These are phyloP conservation scores for Barnardius zonarius DNA, from an alignment of 2,113 vertebrate genomes.

Conservation along the genomic window DNA sequence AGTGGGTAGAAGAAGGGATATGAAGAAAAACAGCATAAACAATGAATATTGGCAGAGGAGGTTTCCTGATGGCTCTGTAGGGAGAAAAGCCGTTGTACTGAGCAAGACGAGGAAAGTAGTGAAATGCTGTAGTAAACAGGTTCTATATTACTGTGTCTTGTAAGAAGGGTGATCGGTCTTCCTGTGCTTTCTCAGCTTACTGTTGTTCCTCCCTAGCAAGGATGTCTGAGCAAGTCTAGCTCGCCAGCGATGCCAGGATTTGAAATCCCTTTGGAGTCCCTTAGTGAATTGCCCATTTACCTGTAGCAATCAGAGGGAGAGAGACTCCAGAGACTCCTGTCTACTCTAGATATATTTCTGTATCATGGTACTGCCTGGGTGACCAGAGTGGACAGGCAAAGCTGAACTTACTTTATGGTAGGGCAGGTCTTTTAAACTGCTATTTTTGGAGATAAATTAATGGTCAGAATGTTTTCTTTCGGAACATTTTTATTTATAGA, in stretches of 20 bases:
- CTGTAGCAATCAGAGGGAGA: background rate
- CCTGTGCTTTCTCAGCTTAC: background rate
- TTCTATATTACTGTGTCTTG: background rate
- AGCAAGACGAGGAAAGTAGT: background rate
- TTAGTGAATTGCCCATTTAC: background rate
- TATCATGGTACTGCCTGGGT: background rate
- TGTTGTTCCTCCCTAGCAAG: background rate
- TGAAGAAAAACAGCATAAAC: background rate
- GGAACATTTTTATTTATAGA: constrained; percentile 83
- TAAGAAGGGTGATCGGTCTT: background rate
- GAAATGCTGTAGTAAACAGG: background rate
- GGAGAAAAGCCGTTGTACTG: background rate
- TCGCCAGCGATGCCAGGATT: background rate
- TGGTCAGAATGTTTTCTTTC: constrained; percentile 62
- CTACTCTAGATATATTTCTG: background rate
- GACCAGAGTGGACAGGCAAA: background rate
- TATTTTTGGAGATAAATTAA: constrained; percentile 58
- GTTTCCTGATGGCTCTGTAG: background rate
- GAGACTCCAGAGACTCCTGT: background rate
- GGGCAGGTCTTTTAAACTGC: constrained; percentile 38
- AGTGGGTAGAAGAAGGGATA: background rate
- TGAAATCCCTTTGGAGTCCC: constrained; percentile 13
- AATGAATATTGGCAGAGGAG: background rate
- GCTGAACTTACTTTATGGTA: constrained; percentile 6
- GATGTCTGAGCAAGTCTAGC: background rate